A percentile compares a stretch with the other conserved stretches of the same genome.
Conservation (phyloP, 2,888 invertebrate genomes). For the Rosalia funebris region DNA sequence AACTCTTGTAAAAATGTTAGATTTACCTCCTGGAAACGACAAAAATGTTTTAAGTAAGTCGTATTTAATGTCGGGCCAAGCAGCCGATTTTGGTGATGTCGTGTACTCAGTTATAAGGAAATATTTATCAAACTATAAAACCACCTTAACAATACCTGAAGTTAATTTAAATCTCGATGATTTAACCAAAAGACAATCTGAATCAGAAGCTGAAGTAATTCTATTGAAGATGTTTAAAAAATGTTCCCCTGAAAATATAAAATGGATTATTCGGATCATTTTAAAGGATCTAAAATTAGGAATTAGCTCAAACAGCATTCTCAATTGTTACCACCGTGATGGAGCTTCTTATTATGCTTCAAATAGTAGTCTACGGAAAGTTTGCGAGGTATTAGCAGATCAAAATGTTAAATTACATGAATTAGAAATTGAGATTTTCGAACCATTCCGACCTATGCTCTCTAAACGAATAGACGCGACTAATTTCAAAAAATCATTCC, state of each 20-base stretch:
- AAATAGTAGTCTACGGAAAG: slow-evolving; percentile 74
- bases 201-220: slow-evolving; percentile 71
- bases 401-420: slow-evolving; percentile 71
- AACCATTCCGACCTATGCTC: slow-evolving; percentile 88
- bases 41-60: slow-evolving; percentile 67
- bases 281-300: slow-evolving; percentile 86
- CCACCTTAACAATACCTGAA: slow-evolving; percentile 72
- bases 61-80: slow-evolving; percentile 60
- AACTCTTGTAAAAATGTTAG: slow-evolving; percentile 79
- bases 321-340: slow-evolving; percentile 81
- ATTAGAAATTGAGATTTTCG: slow-evolving; percentile 77
- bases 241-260: slow-evolving; percentile 80
- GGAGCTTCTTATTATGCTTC: slow-evolving; percentile 80
- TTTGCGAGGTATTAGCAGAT: slow-evolving; percentile 73
- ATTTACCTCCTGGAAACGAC: slow-evolving; percentile 73
- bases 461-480: slow-evolving; percentile 78
- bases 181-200: slow-evolving; percentile 75
- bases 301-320: slow-evolving; percentile 75
- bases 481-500: slow-evolving; percentile 68
- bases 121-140: slow-evolving; percentile 63
- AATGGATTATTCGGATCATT: slow-evolving; percentile 91
- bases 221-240: slow-evolving; percentile 74
- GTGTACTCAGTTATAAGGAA: slow-evolving; percentile 77
- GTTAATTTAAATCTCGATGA: slow-evolving; percentile 81
- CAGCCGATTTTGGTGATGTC: slow-evolving; percentile 83